Evolutionary conservation across 1,140 invertebrate species (phyloP), one percentile per base, ranked within the genome.

Genomic region (Holotrichia oblita): DNA sequence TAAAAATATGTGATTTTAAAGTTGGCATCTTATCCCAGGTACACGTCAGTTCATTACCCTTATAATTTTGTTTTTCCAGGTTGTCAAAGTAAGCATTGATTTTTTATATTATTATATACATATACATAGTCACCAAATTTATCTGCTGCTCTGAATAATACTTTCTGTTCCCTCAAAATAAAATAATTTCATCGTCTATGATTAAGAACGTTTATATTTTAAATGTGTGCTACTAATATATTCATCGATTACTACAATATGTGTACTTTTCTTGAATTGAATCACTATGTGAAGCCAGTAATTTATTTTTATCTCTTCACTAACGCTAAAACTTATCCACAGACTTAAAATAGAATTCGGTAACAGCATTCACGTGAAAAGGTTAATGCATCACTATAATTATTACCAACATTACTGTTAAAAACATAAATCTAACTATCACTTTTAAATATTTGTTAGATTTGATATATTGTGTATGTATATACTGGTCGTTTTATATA

Each of bases 11-110:
- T 55, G 48, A 27, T 69, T 12, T 69, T 69, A 34, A 64, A 27
- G 20, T 69, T 69, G 61, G 61, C 61, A 69, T 6, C 61, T 12
- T 27, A 0, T 27, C 6, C 27, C 22, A 22, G 8, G 20, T 69
- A 24, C 27, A 27, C 10, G 1, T 69, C 8, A 69, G 27, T 27
- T 34, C 27, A 69, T 69, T 69, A 69, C 61, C 61, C 61, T 69
- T 27, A 22, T 7, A 14, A 9, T 69, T 34, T 69, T 69, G 12
- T 27, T 69, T 69, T 69, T 69, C 8, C 61, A 69, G 61, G 27
- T 69, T 24, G 7, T 7, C 22, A 69, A 34, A 69, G 61, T 69
- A 69, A 69, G 61, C 61, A 69, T 69, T 69, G 61, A 69, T 69
- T 69, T 69, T 69, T 69, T 69, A 69, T 24, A 10, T 9, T n/a